A percentile compares a stretch with the other conserved stretches of the same genome.
Evolutionary conservation across 2,888 invertebrate species (phyloP).

Genomic region (Andrena hattorfiana): DNA sequence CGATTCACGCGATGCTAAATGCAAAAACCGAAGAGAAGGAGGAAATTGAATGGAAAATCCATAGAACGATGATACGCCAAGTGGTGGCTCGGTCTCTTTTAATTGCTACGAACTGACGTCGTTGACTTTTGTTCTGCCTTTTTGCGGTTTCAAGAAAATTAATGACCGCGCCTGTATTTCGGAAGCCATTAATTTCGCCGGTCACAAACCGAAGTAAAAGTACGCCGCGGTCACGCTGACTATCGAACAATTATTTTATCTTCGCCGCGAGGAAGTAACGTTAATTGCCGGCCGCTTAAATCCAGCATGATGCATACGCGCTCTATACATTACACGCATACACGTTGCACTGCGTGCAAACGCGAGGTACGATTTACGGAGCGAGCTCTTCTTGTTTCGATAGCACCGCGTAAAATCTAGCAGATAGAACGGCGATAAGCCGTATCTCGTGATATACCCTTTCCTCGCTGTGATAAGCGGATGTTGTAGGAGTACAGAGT

Average conservation of each 20-base stretch:
- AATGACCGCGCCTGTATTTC: constrained; percentile 62
- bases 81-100: constrained; percentile 56
- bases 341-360: too few species aligned
- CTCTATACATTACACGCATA: neutral
- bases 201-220: constrained; percentile 64
- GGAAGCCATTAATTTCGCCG: constrained; percentile 62
- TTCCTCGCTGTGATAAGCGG: neutral
- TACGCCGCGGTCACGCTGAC: constrained; percentile 34
- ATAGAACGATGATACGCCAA: constrained; percentile 48
- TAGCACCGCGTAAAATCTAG: neutral
- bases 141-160: constrained; percentile 63
- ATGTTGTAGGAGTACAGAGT: neutral
- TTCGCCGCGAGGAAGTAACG: constrained; percentile 24
- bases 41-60: constrained; percentile 4
- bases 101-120: constrained; percentile 58
- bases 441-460: constrained; percentile 1
- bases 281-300: constrained; percentile 45
- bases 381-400: constrained; percentile 1
- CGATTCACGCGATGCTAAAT: neutral
- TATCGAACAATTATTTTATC: constrained; percentile 54
- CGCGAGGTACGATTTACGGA: too few species aligned
- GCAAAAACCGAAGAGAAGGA: neutral
- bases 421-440: neutral
- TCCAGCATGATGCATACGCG: constrained; percentile 9
- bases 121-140: constrained; percentile 64